Conservation (phyloP, 2,113 vertebrate genomes). For the Phasianus colchicus region DNA sequence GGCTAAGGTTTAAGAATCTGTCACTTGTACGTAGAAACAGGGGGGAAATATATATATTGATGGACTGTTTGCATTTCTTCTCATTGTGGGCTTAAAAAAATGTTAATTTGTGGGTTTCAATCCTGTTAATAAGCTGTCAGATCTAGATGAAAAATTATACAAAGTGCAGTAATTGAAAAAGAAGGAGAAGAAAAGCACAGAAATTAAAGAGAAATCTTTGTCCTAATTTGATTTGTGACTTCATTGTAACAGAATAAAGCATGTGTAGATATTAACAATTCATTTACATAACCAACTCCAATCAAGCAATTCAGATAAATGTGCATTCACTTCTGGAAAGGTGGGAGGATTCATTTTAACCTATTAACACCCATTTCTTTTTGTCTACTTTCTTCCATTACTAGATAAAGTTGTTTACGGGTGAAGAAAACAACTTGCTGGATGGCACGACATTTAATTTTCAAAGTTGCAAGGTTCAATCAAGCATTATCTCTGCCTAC, state of each 20-base stretch:
- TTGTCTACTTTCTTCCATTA: constrained; percentile 1
- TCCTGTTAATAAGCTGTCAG: constrained; percentile 52
- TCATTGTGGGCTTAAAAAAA: constrained; percentile 2
- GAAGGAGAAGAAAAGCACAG: constrained; percentile 29
- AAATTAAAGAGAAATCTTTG: constrained; percentile 58
- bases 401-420: neutral
- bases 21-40: neutral
- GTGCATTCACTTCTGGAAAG: constrained; percentile 7
- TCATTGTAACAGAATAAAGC: constrained; percentile 57
- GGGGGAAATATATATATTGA: neutral
- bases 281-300: constrained; percentile 55
- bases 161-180: constrained; percentile 47
- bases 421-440: neutral
- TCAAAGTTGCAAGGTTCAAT: neutral
- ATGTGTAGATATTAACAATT: constrained; percentile 46
- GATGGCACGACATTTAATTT: neutral
- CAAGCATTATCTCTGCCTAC: neutral
- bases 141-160: constrained; percentile 25
- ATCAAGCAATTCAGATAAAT: constrained; percentile 41
- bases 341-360: constrained; percentile 45
- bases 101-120: constrained; percentile 47
- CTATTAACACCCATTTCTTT: constrained; percentile 14
- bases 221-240: constrained; percentile 64
- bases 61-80: constrained; percentile 11
- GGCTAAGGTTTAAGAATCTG: constrained; percentile 30